Base-by-base conservation (phyloP, 2,888 invertebrate species). In the Blastobasis adustella region DNA sequence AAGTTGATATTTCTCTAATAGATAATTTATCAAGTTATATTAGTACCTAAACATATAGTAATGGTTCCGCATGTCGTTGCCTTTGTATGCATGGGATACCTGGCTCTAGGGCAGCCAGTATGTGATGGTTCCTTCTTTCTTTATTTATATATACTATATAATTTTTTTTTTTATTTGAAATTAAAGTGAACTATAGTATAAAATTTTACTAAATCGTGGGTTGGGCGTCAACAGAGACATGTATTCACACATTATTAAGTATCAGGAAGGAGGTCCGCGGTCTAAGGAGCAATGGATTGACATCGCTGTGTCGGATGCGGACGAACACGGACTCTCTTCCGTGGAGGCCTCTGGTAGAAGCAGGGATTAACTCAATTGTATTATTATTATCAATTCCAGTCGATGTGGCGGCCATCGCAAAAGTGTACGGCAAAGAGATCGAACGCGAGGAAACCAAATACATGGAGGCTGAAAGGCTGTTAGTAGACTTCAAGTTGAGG, bases 401-500 rank as follows among this genome's bases (percentile, higher is more conserved):
- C 58, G 93, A 94, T 62, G 92, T 94, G 2, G 90, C 91, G 4
- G 94, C 93, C 0, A 90, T 93, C 45, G 93, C 91, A 0, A 92
- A 92, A 72, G 90, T 94, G 44, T 93, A 91, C 66, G 94, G 94
- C 45, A 91, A 91, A 66, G 93, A 94, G 73, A 73, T 88, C 7
- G 83, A 89, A 38, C 88, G 89, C 50, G 87, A 92, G 10, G 89
- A 89, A 37, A 83, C 92, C 6, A 90, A 90, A 56, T 94, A 91
- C 70, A 92, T 95, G 93, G 88, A 89, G 61, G 92, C 93, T 4
- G 92, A 92, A 4, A 90, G 92, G 53, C 82, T 95, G 65, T 73
- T 90, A 23, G 90, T 94, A 0, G 94, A 94, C 76, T 95, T 94
- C 78, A 92, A 91, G 64, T 80, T 95, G 55, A 90, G 90, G 55